phyloP scores from a whole-genome alignment of 2,888 invertebrate species.

The Andrena camellia region DNA sequence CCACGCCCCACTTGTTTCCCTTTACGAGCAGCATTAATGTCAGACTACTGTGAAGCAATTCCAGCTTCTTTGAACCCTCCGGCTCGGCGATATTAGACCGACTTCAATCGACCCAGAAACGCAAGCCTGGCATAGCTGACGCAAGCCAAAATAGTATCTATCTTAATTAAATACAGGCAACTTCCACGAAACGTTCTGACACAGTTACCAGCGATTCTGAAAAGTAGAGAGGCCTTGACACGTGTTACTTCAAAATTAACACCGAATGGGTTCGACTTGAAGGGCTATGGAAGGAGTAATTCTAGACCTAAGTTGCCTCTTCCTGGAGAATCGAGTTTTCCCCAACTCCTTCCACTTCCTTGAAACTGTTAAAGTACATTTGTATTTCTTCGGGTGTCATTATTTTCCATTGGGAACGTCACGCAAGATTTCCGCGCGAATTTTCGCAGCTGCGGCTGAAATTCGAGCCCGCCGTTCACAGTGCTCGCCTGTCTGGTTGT shows the following conservation, averaged over 20 bases:
- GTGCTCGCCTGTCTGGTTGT: conserved; percentile 11
- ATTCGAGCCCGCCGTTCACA: not conserved
- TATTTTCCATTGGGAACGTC: not conserved
- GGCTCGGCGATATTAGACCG: not conserved
- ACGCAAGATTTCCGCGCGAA: not conserved
- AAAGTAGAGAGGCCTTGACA: not conserved
- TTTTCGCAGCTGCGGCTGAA: conserved; percentile 27
- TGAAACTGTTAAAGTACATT: too few species aligned
- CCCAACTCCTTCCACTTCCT: too few species aligned
- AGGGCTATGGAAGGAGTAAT: too few species aligned
- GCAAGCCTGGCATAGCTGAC: not conserved
- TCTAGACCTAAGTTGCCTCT: too few species aligned
- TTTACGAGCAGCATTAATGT: too few species aligned
- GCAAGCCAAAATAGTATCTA: not conserved
- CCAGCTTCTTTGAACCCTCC: not conserved
- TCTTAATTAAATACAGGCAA: conserved; percentile 11
- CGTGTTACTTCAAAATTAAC: not conserved
- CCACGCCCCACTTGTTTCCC: too few species aligned
- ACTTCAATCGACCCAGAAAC: not conserved
- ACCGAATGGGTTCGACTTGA: not conserved
- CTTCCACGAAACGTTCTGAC: not conserved
- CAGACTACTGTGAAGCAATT: too few species aligned
- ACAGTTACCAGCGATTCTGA: not conserved
- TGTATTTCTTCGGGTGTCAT: not conserved
- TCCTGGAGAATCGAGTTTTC: too few species aligned